Conservation (phyloP, 2,888 invertebrate species). For the Magallana nippona region DNA sequence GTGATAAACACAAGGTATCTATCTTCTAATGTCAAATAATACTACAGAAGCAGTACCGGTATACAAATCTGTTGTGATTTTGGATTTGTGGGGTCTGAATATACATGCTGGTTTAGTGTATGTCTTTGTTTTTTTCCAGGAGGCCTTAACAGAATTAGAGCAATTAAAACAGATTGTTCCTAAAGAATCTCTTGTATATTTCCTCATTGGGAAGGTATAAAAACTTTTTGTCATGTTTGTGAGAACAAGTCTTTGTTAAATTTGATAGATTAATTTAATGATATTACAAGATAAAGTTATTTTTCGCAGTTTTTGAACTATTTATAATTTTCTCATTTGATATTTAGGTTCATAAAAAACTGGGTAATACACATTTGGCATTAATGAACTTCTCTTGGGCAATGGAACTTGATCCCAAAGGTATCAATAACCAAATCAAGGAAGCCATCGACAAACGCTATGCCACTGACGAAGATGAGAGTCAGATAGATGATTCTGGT, state of each 20-base stretch:
- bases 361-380: slow-evolving; percentile 88
- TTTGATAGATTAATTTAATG: too few relatives aligned
- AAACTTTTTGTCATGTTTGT: too few relatives aligned
- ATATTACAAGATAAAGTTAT: too few relatives aligned
- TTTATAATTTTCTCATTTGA: background rate
- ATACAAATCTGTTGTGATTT: too few relatives aligned
- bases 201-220: slow-evolving; percentile 89
- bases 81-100: too few relatives aligned
- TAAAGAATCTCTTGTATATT: slow-evolving; percentile 98
- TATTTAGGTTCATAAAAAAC: slow-evolving; percentile 92
- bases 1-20: slow-evolving; percentile 83
- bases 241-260: too few relatives aligned
- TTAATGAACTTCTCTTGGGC: slow-evolving; percentile 99
- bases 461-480: slow-evolving; percentile 77
- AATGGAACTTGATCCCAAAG: slow-evolving; percentile 98
- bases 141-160: slow-evolving; percentile 94
- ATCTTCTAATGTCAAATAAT: background rate
- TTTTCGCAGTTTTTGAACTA: too few relatives aligned
- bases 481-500: slow-evolving; percentile 66
- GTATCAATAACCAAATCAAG: slow-evolving; percentile 97
- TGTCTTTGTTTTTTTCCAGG: slow-evolving; percentile 80
- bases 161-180: slow-evolving; percentile 95
- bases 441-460: slow-evolving; percentile 86
- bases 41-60: background rate
- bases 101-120: too few relatives aligned